phyloP scores from a whole-genome alignment of 2,888 invertebrate genomes.

The Luperina nickerlii region DNA sequence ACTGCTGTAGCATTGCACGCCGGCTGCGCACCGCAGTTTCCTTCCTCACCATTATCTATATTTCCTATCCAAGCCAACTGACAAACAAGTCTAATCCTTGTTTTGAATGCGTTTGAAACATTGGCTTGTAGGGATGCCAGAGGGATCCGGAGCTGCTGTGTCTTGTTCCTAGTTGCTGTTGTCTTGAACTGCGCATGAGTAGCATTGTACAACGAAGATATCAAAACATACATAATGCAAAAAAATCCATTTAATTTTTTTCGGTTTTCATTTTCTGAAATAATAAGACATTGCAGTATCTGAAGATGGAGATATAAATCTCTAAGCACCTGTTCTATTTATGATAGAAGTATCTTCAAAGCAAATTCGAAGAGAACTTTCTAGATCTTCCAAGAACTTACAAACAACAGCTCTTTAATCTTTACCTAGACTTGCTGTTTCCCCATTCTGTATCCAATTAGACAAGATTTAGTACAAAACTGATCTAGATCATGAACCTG shows the following conservation, averaged over 20 bases:
- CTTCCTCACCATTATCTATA: slow-evolving; percentile 84
- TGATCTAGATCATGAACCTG: neutral
- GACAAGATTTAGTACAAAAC: neutral
- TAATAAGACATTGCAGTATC: neutral
- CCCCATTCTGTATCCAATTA: neutral
- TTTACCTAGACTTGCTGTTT: neutral
- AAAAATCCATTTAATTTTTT: neutral
- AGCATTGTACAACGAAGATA: neutral
- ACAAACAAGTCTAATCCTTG: slow-evolving; percentile 64
- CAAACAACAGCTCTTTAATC: neutral
- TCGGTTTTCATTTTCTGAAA: neutral
- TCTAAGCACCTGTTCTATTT: slow-evolving; percentile 6
- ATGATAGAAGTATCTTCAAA: neutral
- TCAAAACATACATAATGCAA: neutral
- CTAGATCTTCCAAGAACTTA: slow-evolving; percentile 19
- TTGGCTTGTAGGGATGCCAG: slow-evolving; percentile 43
- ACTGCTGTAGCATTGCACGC: slow-evolving; percentile 73
- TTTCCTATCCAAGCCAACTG: slow-evolving; percentile 73
- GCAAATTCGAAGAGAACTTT: slow-evolving; percentile 13
- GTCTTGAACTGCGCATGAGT: slow-evolving; percentile 29
- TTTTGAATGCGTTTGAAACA: slow-evolving; percentile 50
- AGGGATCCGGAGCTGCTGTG: neutral
- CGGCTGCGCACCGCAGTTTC: slow-evolving; percentile 80
- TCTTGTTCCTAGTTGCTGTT: slow-evolving; percentile 34
- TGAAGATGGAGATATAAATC: neutral